These are phyloP conservation scores for Pomacea canaliculata DNA, from an alignment of 2,888 invertebrate species.

Conservation along the genomic window DNA sequence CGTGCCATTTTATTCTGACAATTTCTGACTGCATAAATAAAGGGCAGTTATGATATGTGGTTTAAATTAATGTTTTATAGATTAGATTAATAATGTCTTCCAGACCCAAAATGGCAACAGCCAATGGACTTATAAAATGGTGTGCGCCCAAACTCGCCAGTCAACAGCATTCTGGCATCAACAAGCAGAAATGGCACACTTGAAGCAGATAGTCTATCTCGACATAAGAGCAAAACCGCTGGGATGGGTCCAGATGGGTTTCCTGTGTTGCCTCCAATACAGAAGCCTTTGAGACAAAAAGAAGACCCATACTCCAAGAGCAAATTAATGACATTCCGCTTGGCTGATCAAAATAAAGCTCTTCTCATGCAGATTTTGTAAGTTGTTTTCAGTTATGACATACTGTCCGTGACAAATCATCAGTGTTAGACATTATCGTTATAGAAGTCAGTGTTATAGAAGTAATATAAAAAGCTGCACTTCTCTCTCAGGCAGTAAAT, in stretches of 20 bases:
- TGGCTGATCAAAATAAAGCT: slow-evolving; percentile 65
- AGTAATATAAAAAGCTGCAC: too few species aligned
- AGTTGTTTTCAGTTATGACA: slow-evolving; percentile 32
- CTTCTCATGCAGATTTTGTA: slow-evolving; percentile 67
- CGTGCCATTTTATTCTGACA: too few species aligned
- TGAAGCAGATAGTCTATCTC: slow-evolving; percentile 6
- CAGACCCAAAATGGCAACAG: slow-evolving; percentile 17
- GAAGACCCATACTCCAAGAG: slow-evolving; percentile 67
- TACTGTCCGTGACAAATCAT: not conserved
- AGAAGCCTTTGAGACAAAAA: slow-evolving; percentile 45
- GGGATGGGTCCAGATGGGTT: slow-evolving; percentile 57
- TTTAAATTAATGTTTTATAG: too few species aligned
- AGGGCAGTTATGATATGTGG: too few species aligned
- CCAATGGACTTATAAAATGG: slow-evolving; percentile 39
- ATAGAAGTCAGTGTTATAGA: too few species aligned
- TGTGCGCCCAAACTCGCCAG: slow-evolving; percentile 27
- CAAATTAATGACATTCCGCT: slow-evolving; percentile 65
- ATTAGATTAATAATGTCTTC: not conserved
- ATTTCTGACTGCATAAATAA: too few species aligned
- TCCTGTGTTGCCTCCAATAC: slow-evolving; percentile 65
- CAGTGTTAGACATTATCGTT: too few species aligned
- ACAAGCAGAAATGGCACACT: slow-evolving; percentile 14
- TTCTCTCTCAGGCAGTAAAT: too few species aligned
- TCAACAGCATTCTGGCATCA: slow-evolving; percentile 20
- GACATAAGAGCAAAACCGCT: slow-evolving; percentile 37